Conservation (phyloP, 1,140 invertebrate genomes). For the Aphelenchoides besseyi region DNA sequence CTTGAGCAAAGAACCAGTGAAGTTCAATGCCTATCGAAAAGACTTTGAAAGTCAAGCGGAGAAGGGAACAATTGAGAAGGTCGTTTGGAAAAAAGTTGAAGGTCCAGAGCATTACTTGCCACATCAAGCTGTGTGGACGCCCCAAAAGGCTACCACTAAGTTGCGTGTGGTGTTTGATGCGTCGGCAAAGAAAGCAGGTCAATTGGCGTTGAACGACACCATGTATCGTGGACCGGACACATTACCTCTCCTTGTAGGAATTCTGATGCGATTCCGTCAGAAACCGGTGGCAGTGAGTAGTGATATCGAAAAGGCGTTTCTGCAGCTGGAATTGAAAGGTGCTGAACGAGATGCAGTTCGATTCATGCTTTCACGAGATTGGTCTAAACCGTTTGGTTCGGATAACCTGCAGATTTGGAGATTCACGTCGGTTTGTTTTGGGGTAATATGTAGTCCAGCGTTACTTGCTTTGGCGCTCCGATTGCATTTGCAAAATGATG, state of each 20-base stretch:
- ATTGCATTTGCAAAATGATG: constrained; percentile 15
- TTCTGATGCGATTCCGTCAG: constrained; percentile 19
- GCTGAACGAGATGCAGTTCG: constrained; percentile 9
- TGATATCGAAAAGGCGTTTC: constrained; percentile 30
- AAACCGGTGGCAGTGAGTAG: not conserved
- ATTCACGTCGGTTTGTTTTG: constrained; percentile 27
- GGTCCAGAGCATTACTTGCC: constrained; percentile 62
- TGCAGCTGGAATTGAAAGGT: not conserved
- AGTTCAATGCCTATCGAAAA: not conserved
- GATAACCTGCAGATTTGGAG: constrained; percentile 18
- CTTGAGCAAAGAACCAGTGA: not conserved
- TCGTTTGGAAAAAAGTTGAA: not conserved
- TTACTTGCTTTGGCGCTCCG: constrained; percentile 24
- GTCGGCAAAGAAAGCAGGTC: constrained; percentile 49
- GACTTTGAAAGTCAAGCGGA: not conserved
- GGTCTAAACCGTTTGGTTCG: too few relatives aligned
- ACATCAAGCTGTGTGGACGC: constrained; percentile 62
- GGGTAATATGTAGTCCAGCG: constrained; percentile 25
- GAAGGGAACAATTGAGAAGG: not conserved
- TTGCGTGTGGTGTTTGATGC: constrained; percentile 62
- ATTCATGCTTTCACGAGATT: constrained; percentile 31
- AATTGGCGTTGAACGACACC: constrained; percentile 20
- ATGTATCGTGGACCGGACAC: constrained; percentile 25
- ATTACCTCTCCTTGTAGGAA: constrained; percentile 8
- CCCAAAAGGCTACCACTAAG: constrained; percentile 53